Conservation (phyloP, 2,113 vertebrate genomes). For the Anolis sagrei region DNA sequence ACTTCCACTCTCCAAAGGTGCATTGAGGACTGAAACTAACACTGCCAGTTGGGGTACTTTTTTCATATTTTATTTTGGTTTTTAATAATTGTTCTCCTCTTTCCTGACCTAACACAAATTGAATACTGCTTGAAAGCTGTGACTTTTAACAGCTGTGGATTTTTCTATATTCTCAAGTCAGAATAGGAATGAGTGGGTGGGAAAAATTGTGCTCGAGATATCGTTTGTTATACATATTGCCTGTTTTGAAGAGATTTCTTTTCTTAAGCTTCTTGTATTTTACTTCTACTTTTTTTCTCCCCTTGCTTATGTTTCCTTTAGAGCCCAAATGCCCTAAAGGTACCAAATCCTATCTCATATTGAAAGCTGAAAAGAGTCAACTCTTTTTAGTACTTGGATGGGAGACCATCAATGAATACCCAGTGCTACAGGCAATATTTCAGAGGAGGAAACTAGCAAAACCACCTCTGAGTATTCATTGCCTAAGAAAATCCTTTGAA, state of each 20-base stretch:
- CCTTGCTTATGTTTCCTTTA: background rate
- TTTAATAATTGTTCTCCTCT: too few relatives aligned
- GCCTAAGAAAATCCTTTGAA: too few relatives aligned
- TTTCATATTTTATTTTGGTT: background rate
- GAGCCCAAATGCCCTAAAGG: too few relatives aligned
- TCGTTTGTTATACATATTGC: background rate
- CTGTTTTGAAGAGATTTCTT: background rate
- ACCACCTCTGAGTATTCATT: too few relatives aligned
- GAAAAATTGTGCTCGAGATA: background rate
- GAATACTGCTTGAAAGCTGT: background rate
- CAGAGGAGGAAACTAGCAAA: too few relatives aligned
- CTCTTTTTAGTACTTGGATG: too few relatives aligned
- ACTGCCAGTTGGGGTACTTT: background rate
- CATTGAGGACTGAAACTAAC: background rate
- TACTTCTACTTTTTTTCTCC: background rate
- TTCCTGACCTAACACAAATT: background rate
- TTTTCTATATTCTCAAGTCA: background rate
- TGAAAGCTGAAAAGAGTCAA: too few relatives aligned
- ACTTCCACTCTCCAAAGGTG: background rate
- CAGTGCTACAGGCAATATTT: too few relatives aligned
- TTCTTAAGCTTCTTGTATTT: background rate
- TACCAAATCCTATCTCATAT: too few relatives aligned
- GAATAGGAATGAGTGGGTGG: background rate
- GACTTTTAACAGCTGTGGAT: background rate
- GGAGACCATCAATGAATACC: too few relatives aligned